Conservation (phyloP, 2,113 vertebrate genomes). For the Saccopteryx bilineata region DNA sequence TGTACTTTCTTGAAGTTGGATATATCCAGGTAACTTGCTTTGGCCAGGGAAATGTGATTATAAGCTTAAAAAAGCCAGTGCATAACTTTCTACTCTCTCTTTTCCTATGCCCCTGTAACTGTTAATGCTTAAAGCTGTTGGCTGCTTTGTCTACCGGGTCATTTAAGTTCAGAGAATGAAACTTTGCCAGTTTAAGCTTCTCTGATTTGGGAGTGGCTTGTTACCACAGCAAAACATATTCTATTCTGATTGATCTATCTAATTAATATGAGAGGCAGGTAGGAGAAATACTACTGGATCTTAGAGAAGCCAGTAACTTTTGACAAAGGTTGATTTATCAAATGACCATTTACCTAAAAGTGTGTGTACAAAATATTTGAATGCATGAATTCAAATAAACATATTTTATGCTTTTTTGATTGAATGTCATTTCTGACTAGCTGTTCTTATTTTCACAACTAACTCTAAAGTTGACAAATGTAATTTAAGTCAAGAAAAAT, state of each 20-base stretch:
- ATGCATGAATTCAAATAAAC: conserved; percentile 22
- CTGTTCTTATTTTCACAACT: conserved; percentile 45
- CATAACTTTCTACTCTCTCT: not conserved
- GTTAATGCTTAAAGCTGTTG: not conserved
- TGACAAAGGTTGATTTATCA: conserved; percentile 10
- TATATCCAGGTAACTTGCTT: not conserved
- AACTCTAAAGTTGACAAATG: conserved; percentile 47
- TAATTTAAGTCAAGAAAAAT: conserved; percentile 54
- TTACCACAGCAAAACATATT: not conserved
- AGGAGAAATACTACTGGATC: not conserved
- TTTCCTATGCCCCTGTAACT: not conserved
- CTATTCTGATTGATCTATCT: not conserved
- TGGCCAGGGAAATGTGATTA: not conserved
- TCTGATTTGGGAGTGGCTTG: not conserved
- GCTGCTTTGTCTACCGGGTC: not conserved
- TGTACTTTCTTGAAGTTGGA: not conserved
- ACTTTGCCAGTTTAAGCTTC: conserved; percentile 23
- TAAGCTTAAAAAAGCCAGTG: conserved; percentile 10
- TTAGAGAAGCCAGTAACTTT: conserved; percentile 18
- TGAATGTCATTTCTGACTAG: conserved; percentile 55
- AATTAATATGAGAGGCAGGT: not conserved
- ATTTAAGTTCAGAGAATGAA: conserved; percentile 15
- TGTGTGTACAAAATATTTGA: conserved; percentile 47
- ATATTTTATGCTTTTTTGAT: conserved; percentile 52
- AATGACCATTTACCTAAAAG: conserved; percentile 47